Conservation (phyloP, 1,140 invertebrate genomes). For the Mizuhopecten yessoensis region DNA sequence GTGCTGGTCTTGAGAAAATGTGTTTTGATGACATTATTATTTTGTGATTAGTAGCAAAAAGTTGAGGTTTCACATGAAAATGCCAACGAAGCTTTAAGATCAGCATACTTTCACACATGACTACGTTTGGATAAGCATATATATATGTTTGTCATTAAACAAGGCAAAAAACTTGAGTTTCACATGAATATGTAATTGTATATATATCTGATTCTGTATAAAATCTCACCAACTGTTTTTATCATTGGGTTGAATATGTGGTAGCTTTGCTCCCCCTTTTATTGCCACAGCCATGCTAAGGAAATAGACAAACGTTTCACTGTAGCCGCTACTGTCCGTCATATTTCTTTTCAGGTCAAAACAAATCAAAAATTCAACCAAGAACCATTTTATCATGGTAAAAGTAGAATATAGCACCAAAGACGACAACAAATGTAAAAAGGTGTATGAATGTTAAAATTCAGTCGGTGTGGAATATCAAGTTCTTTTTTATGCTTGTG, state of each 20-base stretch:
- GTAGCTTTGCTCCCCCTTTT: background rate
- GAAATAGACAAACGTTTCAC: background rate
- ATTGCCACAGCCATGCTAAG: background rate
- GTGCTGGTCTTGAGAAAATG: background rate
- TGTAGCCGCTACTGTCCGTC: background rate
- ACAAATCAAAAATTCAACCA: background rate
- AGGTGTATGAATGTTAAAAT: background rate
- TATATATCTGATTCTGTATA: background rate
- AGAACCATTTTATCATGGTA: too few relatives aligned
- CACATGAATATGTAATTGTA: background rate
- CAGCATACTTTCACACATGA: background rate
- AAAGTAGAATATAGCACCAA: too few relatives aligned
- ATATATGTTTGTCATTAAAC: background rate
- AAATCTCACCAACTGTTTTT: constrained; percentile 9
- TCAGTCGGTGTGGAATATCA: background rate
- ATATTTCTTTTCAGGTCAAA: background rate
- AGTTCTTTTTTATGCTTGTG: background rate
- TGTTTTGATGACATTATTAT: background rate
- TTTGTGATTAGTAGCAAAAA: background rate
- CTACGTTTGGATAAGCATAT: background rate
- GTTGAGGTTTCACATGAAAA: background rate
- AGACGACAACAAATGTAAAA: too few relatives aligned
- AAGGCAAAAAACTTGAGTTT: background rate
- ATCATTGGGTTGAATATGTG: background rate
- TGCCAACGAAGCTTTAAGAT: background rate